Conservation (phyloP, 2,888 invertebrate genomes). For the Drosophila quinaria region DNA sequence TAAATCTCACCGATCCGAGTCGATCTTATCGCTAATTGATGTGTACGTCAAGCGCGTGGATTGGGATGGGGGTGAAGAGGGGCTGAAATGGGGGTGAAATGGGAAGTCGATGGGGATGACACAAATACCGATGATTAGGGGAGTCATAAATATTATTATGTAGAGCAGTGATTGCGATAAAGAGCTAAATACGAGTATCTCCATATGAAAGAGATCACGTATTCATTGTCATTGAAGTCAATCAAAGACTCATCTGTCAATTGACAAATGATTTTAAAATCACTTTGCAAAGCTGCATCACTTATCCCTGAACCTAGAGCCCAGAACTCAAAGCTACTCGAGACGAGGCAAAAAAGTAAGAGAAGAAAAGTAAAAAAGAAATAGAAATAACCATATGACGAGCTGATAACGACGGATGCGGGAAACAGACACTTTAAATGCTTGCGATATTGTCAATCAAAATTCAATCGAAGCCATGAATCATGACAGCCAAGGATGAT, state of each 20-base stretch:
- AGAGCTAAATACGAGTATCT: background rate
- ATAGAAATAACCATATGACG: conserved; percentile 12
- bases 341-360: conserved; percentile 1
- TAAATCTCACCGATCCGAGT: conserved; percentile 35
- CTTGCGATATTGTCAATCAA: conserved; percentile 85
- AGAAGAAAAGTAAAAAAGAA: conserved; percentile 32
- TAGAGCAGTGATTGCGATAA: conserved; percentile 33
- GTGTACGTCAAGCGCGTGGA: conserved; percentile 40
- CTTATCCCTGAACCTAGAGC: conserved; percentile 33
- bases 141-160: conserved; percentile 57
- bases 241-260: conserved; percentile 82
- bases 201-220: background rate
- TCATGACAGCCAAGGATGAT: conserved; percentile 67
- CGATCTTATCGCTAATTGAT: conserved; percentile 78
- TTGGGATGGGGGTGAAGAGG: conserved; percentile 24
- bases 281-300: conserved; percentile 65
- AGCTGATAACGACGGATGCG: conserved; percentile 56
- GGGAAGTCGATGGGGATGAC: conserved; percentile 35
- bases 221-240: conserved; percentile 68
- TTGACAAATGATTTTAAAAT: conserved; percentile 84
- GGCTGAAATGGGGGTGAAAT: conserved; percentile 9
- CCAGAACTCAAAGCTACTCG: conserved; percentile 34
- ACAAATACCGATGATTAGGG: conserved; percentile 40
- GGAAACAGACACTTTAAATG: conserved; percentile 84
- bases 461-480: conserved; percentile 84